Percentiles rank a stretch among this genome's conserved stretches.
Conservation (phyloP, 2,888 invertebrate species). For the Acanthopleura granulata region DNA sequence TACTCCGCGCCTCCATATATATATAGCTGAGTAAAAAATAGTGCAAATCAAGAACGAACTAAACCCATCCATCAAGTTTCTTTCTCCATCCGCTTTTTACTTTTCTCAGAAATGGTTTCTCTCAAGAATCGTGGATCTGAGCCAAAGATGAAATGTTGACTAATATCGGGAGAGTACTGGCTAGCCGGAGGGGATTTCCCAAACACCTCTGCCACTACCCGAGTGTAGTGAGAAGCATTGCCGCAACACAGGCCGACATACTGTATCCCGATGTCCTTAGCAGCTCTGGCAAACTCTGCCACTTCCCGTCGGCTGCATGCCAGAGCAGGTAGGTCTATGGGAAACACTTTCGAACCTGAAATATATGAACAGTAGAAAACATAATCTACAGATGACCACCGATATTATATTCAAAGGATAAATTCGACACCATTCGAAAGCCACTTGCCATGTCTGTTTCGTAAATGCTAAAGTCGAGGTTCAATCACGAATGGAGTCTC, state of each 20-base stretch:
- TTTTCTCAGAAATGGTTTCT: not conserved
- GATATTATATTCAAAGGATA: no score
- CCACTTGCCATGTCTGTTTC: no score
- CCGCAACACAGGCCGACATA: constrained; percentile 65
- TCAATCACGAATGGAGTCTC: no score
- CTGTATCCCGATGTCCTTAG: constrained; percentile 48
- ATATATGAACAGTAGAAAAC: no score
- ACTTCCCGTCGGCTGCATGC: constrained; percentile 48
- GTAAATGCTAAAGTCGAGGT: no score
- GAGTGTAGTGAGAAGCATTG: constrained; percentile 45
- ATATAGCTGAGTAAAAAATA: no score
- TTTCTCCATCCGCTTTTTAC: not conserved
- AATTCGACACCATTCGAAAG: constrained; percentile 29
- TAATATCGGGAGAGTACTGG: constrained; percentile 47
- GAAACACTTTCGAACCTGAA: constrained; percentile 21
- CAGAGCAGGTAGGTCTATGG: constrained; percentile 42
- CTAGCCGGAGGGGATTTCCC: constrained; percentile 49
- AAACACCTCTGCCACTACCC: constrained; percentile 52
- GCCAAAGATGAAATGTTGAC: constrained; percentile 43
- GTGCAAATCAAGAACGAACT: no score
- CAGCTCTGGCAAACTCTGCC: constrained; percentile 47
- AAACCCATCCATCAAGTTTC: not conserved
- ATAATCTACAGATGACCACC: no score
- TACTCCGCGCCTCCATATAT: no score
- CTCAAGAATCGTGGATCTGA: constrained; percentile 6